Percentiles rank a stretch among this genome's conserved stretches.
phyloP scores from a whole-genome alignment of 2,797 vertebrate species.

The Enteromius radiatus region DNA sequence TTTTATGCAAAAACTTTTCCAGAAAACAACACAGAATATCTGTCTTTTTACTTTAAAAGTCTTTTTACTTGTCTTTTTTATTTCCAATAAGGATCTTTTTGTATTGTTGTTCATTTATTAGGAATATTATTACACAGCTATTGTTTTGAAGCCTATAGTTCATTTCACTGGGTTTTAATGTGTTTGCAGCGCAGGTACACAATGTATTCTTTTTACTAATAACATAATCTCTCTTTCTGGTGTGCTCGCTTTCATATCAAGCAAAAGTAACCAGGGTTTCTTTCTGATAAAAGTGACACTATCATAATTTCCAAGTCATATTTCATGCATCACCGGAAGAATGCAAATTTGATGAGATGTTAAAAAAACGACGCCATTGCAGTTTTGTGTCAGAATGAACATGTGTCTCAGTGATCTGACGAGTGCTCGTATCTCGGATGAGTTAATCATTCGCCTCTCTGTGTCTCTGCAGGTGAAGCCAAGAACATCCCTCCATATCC shows the following conservation, averaged over 20 bases:
- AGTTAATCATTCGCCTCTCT: too few relatives aligned
- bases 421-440: not conserved
- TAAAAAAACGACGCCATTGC: not conserved
- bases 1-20: too few relatives aligned
- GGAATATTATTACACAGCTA: too few relatives aligned
- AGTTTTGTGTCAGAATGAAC: not conserved
- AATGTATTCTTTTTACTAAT: not conserved
- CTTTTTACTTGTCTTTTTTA: too few relatives aligned
- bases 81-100: too few relatives aligned
- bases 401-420: not conserved
- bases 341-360: not conserved
- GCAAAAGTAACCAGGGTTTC: not conserved
- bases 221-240: not conserved
- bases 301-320: not conserved
- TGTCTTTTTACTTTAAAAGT: too few relatives aligned
- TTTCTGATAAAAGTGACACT: not conserved
- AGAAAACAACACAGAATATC: too few relatives aligned
- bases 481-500: slow-evolving; percentile 98
- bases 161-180: slow-evolving; percentile 33
- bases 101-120: too few relatives aligned
- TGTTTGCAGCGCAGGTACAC: not conserved
- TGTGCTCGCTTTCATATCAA: not conserved
- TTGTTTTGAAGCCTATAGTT: not conserved
- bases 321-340: not conserved
- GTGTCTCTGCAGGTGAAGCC: slow-evolving; percentile 84